Evolutionary conservation across 1,140 invertebrate species (phyloP), one percentile per base, ranked within the genome.

Genomic region (Pectinophora gossypiella): DNA sequence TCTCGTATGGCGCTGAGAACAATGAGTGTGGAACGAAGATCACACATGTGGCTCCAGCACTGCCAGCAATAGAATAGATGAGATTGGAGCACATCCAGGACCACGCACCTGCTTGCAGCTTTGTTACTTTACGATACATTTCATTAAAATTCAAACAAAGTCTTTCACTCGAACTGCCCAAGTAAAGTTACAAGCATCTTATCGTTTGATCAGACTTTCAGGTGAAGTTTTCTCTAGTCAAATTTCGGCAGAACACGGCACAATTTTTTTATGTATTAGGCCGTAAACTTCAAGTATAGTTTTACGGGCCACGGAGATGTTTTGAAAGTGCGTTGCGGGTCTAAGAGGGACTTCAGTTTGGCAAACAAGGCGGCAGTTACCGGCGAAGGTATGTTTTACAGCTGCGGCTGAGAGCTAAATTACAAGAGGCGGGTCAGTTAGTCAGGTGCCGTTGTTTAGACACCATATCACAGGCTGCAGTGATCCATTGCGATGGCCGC

Each of bases 401-500:
- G 27, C 27, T 32, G 27, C n/a, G 27, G 27, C 27, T 9, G n/a
- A n/a, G 27, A 32, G 27, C 27, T 32, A 51, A 20, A 60, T 61
- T 48, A 61, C 47, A 62, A 56, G 58, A 48, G 51, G 27, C 36
- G 36, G 36, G 13, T 6, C 61, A 72, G 69, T 75, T 72, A 76
- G 71, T 78, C 69, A 79, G 72, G 68, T 74, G 61, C 53, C 56
- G 64, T 68, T 80, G 77, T 79, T 81, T 85, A 75, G 79, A 73
- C 64, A 65, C 74, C 73, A 68, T 79, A 81, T 83, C 73, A 76
- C 64, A 63, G 67, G 64, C 64, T 71, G 78, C 73, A 80, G 76
- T 76, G 78, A 81, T 83, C 79, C 82, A 77, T 79, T 76, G 64
- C 74, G 70, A 79, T 75, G 77, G 76, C 71, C 67, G 65, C 61